Conservation (phyloP, 2,888 invertebrate species). For the Spodoptera littoralis region DNA sequence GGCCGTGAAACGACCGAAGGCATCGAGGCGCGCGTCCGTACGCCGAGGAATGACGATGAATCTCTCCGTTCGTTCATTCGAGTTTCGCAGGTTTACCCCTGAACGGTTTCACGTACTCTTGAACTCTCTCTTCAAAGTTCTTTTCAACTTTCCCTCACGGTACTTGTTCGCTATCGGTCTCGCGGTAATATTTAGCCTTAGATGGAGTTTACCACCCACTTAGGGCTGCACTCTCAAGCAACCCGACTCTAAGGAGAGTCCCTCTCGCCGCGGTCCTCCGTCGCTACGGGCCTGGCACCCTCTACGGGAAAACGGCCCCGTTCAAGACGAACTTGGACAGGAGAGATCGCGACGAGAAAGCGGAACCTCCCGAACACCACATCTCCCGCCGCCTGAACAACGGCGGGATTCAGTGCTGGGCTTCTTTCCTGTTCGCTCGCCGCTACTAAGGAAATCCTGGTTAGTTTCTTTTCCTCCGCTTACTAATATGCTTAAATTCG, state of each 20-base stretch:
- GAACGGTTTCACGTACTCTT: slow-evolving; percentile 87
- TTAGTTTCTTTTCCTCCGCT: no score
- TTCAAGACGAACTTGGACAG: no score
- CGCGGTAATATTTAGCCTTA: slow-evolving; percentile 60
- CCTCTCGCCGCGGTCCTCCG: no score
- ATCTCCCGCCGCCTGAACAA: no score
- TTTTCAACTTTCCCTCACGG: slow-evolving; percentile 92
- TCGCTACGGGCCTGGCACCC: no score
- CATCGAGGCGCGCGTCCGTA: slow-evolving; percentile 50
- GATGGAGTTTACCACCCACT: slow-evolving; percentile 90
- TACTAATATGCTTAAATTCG: no score
- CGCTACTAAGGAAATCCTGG: no score
- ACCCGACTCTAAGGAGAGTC: slow-evolving; percentile 81
- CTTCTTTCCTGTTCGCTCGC: no score
- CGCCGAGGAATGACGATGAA: slow-evolving; percentile 72
- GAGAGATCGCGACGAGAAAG: no score
- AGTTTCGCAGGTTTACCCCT: slow-evolving; percentile 89
- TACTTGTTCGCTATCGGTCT: slow-evolving; percentile 86
- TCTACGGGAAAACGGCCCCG: no score
- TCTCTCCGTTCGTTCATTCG: slow-evolving; percentile 82
- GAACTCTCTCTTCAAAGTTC: slow-evolving; percentile 90
- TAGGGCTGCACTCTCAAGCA: slow-evolving; percentile 90
- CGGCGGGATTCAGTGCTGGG: no score
- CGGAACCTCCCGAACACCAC: no score
- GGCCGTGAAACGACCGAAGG: slow-evolving; percentile 30